phyloP scores from a whole-genome alignment of 1,140 invertebrate genomes.

The Pygmarrhopalites habei region DNA sequence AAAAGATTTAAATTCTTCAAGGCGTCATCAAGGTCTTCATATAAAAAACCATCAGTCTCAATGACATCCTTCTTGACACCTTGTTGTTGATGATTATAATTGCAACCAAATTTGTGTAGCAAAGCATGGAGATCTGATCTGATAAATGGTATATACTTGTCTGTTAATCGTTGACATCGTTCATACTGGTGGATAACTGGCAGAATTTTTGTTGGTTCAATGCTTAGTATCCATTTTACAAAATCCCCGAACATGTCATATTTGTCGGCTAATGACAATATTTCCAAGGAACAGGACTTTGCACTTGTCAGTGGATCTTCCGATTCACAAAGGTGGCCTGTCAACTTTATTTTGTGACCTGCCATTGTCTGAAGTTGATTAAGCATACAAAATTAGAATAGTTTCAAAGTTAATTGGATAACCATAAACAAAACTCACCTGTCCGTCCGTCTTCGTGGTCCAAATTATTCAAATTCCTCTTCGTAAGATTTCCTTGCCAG shows the following conservation, averaged over 20 bases:
- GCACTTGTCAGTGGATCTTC: neutral
- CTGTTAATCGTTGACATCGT: neutral
- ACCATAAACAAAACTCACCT: too few relatives aligned
- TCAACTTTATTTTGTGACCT: too few relatives aligned
- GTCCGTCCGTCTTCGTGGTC: too few relatives aligned
- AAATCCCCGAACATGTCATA: neutral
- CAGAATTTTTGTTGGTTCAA: neutral
- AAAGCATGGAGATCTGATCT: neutral
- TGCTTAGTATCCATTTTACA: neutral
- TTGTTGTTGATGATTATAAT: neutral
- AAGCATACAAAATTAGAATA: too few relatives aligned
- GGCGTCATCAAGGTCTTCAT: neutral
- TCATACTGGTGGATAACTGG: neutral
- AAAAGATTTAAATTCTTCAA: neutral
- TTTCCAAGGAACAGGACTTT: neutral
- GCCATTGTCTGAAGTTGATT: too few relatives aligned
- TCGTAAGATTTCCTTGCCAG: too few relatives aligned
- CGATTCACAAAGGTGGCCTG: neutral
- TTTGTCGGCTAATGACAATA: neutral
- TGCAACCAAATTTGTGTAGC: neutral
- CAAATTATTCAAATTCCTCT: too few relatives aligned
- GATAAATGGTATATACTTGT: neutral
- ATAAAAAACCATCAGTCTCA: slow-evolving; percentile 11
- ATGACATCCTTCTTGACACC: neutral
- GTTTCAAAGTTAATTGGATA: too few relatives aligned